A percentile compares a stretch with the other conserved stretches of the same genome.
Evolutionary conservation across 2,113 vertebrate genomes (phyloP).

Genomic region (Neodon shergylaensis): DNA sequence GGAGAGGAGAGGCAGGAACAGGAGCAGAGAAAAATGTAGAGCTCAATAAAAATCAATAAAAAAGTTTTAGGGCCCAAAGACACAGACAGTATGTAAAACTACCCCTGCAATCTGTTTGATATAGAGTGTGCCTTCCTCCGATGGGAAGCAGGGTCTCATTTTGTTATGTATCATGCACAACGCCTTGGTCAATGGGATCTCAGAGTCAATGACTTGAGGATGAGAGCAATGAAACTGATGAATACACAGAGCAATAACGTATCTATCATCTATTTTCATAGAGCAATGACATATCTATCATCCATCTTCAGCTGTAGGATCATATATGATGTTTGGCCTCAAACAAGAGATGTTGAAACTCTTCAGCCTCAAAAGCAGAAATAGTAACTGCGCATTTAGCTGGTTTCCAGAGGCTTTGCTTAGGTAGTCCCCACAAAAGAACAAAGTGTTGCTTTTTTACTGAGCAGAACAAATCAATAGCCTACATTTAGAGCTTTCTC

Average conservation of each 20-base stretch:
- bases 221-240: slow-evolving; percentile 37
- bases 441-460: slow-evolving; percentile 53
- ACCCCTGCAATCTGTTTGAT: background rate
- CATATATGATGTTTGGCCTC: slow-evolving; percentile 59
- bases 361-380: slow-evolving; percentile 46
- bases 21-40: no score
- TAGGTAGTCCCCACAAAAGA: slow-evolving; percentile 52
- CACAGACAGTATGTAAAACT: background rate
- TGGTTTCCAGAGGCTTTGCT: slow-evolving; percentile 54
- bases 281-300: background rate
- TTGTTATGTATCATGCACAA: slow-evolving; percentile 44
- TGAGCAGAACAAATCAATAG: slow-evolving; percentile 56
- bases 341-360: slow-evolving; percentile 32
- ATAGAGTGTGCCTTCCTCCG: slow-evolving; percentile 15
- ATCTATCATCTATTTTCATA: slow-evolving; percentile 41
- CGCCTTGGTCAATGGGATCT: slow-evolving; percentile 33
- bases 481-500: slow-evolving; percentile 28
- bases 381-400: slow-evolving; percentile 40
- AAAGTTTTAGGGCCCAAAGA: background rate
- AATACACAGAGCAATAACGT: background rate
- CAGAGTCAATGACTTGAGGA: slow-evolving; percentile 34
- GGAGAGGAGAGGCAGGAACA: no score
- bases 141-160: background rate
- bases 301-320: slow-evolving; percentile 66
- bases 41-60: background rate